Evolutionary conservation across 2,113 vertebrate species (phyloP).

Genomic region (Toxotes chatareus): DNA sequence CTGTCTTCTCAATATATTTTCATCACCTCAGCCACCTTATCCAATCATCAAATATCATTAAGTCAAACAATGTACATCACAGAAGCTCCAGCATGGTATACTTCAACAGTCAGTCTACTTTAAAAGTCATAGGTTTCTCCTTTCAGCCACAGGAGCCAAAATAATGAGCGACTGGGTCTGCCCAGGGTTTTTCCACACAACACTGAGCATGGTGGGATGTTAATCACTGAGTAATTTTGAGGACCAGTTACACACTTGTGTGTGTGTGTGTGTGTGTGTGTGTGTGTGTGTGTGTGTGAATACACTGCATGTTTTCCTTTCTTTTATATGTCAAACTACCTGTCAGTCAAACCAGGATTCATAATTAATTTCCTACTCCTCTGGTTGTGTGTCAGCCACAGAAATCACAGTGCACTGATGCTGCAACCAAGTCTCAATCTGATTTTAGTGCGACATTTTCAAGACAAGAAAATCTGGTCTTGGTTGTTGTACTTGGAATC

Average conservation of each 20-base stretch:
- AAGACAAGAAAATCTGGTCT: background rate
- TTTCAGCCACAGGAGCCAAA: constrained; percentile 48
- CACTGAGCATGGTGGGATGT: constrained; percentile 47
- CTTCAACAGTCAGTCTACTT: constrained; percentile 13
- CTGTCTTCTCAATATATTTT: constrained; percentile 5
- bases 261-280: background rate
- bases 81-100: background rate
- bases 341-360: constrained; percentile 27
- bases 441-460: constrained; percentile 37
- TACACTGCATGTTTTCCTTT: constrained; percentile 1
- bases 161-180: constrained; percentile 46
- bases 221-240: constrained; percentile 55
- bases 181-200: constrained; percentile 43
- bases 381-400: constrained; percentile 33
- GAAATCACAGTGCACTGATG: background rate
- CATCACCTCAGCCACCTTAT: background rate
- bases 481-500: background rate
- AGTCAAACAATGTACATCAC: constrained; percentile 24
- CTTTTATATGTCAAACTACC: constrained; percentile 37
- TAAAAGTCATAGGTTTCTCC: constrained; percentile 19
- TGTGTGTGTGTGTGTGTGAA: background rate
- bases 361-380: constrained; percentile 27
- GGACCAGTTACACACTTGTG: constrained; percentile 14
- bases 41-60: constrained; percentile 26
- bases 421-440: constrained; percentile 15